phyloP scores from a whole-genome alignment of 2,797 vertebrate genomes.

The Nyctibius grandis region DNA sequence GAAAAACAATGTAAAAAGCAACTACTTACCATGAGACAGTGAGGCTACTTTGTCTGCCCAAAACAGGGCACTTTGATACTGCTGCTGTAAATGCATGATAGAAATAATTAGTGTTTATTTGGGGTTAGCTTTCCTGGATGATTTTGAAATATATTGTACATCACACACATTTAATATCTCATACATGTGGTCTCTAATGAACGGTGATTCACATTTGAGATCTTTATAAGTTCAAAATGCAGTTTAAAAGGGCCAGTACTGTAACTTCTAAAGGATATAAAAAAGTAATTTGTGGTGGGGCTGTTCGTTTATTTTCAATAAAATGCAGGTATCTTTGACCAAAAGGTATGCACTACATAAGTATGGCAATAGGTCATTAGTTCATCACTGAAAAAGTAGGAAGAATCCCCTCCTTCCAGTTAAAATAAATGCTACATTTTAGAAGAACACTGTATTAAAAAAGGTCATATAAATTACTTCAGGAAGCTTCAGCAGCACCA shows the following conservation, averaged over 20 bases:
- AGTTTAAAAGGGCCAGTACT: neutral
- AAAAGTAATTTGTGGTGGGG: neutral
- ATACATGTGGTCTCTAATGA: neutral
- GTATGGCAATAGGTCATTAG: neutral
- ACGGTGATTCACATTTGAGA: neutral
- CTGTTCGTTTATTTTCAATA: neutral
- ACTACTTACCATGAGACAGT: slow-evolving; percentile 90
- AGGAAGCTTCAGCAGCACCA: neutral
- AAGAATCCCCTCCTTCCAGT: neutral
- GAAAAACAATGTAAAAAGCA: neutral
- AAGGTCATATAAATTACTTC: neutral
- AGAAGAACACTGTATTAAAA: neutral
- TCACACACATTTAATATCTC: neutral
- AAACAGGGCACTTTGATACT: slow-evolving; percentile 99
- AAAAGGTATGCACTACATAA: neutral
- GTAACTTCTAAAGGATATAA: neutral
- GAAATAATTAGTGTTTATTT: neutral
- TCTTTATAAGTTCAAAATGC: neutral
- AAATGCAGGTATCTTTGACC: neutral
- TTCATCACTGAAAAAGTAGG: neutral
- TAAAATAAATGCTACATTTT: neutral
- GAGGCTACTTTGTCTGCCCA: slow-evolving; percentile 99
- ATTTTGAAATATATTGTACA: neutral
- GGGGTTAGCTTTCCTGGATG: neutral
- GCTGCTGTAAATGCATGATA: slow-evolving; percentile 80